Evolutionary conservation across 2,888 invertebrate genomes (phyloP).

Genomic region (Dascillus cervinus): DNA sequence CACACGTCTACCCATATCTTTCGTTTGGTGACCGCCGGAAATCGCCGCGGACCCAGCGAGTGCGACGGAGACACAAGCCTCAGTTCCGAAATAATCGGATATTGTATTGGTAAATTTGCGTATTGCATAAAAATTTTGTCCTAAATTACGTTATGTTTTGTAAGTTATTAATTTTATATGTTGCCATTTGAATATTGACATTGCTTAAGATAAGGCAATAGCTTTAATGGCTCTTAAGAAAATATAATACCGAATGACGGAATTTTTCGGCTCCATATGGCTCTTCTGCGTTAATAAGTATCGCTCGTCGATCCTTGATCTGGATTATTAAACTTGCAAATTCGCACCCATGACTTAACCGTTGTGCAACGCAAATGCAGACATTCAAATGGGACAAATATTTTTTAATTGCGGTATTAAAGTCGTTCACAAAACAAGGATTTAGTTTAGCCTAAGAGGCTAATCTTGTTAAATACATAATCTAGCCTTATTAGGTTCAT

Average conservation of each 20-base stretch:
- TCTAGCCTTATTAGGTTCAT: too few relatives aligned
- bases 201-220: slow-evolving; percentile 1
- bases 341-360: slow-evolving; percentile 15
- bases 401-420: too few relatives aligned
- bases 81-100: slow-evolving; percentile 17
- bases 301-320: slow-evolving; percentile 15
- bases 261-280: background rate
- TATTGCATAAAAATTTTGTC: slow-evolving; percentile 26
- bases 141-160: slow-evolving; percentile 22
- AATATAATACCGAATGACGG: too few relatives aligned
- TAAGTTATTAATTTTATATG: slow-evolving; percentile 7
- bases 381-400: too few relatives aligned
- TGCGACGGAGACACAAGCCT: slow-evolving; percentile 24
- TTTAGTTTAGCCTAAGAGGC: too few relatives aligned
- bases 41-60: slow-evolving; percentile 12
- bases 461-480: too few relatives aligned
- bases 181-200: slow-evolving; percentile 12
- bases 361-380: slow-evolving; percentile 14
- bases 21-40: slow-evolving; percentile 20
- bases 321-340: slow-evolving; percentile 17
- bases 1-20: slow-evolving; percentile 26
- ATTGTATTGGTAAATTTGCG: slow-evolving; percentile 28
- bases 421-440: too few relatives aligned
- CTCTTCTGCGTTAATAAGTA: background rate
- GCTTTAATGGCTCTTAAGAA: too few relatives aligned